phyloP scores from a whole-genome alignment of 2,113 vertebrate genomes.

The Neomonachus schauinslandi region DNA sequence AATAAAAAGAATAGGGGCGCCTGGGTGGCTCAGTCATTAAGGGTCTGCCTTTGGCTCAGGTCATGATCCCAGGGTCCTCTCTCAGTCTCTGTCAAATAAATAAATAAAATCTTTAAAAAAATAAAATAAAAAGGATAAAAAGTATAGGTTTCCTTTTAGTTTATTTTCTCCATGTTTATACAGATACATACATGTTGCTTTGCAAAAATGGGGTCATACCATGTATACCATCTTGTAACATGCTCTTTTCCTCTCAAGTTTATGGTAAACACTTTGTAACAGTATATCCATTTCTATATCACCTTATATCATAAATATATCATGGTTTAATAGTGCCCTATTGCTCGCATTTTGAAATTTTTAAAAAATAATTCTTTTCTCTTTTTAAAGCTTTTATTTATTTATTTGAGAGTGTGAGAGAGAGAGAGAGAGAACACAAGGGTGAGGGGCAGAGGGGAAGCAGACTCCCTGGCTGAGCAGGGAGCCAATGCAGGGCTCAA shows the following conservation, averaged over 20 bases:
- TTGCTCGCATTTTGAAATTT: not conserved
- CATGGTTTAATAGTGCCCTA: not conserved
- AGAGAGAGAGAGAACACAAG: not conserved
- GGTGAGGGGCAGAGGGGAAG: too few species aligned
- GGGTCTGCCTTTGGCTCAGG: too few species aligned
- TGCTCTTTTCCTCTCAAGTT: not conserved
- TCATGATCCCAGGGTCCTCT: too few species aligned
- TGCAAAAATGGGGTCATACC: not conserved
- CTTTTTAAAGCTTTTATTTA: too few species aligned
- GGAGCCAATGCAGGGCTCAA: not conserved
- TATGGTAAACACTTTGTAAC: not conserved
- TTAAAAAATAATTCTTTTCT: not conserved
- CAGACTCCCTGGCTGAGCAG: not conserved
- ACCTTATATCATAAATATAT: not conserved
- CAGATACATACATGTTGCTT: not conserved
- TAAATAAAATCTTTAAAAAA: too few species aligned
- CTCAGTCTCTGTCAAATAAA: too few species aligned
- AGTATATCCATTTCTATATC: not conserved
- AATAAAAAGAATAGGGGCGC: too few species aligned
- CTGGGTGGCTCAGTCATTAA: too few species aligned
- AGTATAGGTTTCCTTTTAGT: not conserved
- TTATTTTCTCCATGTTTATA: not conserved
- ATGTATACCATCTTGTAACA: not conserved
- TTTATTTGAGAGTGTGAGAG: not conserved
- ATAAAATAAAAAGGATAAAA: conserved; percentile 5